A percentile compares a stretch with the other conserved stretches of the same genome.
Evolutionary conservation across 2,113 vertebrate species (phyloP).

Genomic region (Mastomys coucha): DNA sequence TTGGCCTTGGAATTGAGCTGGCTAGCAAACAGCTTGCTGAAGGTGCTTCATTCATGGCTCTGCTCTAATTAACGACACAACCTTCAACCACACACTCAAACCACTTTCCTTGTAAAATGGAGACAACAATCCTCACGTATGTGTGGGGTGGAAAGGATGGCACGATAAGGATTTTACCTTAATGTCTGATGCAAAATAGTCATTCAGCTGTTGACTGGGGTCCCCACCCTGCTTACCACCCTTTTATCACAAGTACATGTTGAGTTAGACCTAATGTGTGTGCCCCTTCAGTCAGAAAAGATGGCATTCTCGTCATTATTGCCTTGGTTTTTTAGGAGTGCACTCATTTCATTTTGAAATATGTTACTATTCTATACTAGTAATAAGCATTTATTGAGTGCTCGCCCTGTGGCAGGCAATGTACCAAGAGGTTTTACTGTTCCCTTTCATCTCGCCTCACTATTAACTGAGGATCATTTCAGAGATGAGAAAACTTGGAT

Average conservation of each 20-base stretch:
- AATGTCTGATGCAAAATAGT: not conserved
- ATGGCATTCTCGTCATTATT: not conserved
- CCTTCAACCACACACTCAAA: not conserved
- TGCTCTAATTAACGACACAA: not conserved
- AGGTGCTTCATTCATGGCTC: not conserved
- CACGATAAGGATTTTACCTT: not conserved
- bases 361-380: not conserved
- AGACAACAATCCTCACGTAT: not conserved
- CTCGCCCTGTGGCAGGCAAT: not conserved
- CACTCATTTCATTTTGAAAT: conserved; percentile 30
- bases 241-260: not conserved
- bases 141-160: not conserved
- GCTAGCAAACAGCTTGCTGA: not conserved
- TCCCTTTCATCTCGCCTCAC: not conserved
- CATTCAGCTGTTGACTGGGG: not conserved
- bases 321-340: conserved; percentile 27
- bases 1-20: not conserved
- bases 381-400: not conserved
- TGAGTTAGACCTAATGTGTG: not conserved
- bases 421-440: not conserved
- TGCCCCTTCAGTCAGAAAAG: not conserved
- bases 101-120: not conserved
- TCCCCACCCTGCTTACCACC: not conserved
- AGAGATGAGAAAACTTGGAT: conserved; percentile 48
- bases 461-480: not conserved